Evolutionary conservation across 2,113 vertebrate species (phyloP).

Genomic region (Riparia riparia): DNA sequence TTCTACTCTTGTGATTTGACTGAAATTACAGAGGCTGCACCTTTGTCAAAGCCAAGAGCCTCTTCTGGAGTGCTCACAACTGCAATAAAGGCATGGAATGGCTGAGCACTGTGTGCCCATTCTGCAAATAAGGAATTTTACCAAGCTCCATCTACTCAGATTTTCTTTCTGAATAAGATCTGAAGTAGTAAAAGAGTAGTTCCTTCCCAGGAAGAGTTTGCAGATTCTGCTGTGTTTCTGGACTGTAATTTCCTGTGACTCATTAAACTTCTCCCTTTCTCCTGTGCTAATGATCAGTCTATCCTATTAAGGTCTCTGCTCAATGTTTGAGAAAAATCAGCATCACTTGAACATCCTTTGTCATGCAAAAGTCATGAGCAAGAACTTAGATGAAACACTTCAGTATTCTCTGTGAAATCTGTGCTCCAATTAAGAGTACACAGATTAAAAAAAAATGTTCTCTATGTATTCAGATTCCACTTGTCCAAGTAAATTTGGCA

Average conservation of each 20-base stretch:
- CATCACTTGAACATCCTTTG: neutral
- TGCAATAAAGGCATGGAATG: neutral
- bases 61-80: neutral
- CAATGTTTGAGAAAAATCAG: neutral
- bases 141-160: neutral
- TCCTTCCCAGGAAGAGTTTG: neutral
- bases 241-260: neutral
- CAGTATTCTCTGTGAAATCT: constrained; percentile 2
- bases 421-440: neutral
- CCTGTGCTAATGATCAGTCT: neutral
- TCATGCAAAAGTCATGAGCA: neutral
- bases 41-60: neutral
- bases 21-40: neutral
- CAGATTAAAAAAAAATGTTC: neutral
- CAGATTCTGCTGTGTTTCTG: neutral
- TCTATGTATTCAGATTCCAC: neutral
- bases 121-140: neutral
- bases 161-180: neutral
- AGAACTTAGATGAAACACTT: neutral
- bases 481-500: neutral
- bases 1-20: neutral
- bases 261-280: neutral
- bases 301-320: neutral
- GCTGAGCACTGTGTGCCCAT: neutral
- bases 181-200: neutral